Base-by-base conservation (phyloP, 2,797 vertebrate species). In the Fistularia commersonii region DNA sequence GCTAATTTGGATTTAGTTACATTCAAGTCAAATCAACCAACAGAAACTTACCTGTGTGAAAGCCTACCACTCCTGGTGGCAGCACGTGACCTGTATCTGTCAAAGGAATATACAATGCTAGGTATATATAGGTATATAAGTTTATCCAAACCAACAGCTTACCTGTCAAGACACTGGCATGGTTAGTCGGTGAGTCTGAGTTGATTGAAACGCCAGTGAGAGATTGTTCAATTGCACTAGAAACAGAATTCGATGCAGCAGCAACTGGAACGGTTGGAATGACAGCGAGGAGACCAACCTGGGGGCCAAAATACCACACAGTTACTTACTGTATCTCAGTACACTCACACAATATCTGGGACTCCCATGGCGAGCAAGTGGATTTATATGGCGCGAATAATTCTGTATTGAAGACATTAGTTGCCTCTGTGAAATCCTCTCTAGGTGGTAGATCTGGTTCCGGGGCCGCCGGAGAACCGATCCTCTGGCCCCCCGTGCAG, bases 251-350 rank as follows among this genome's bases (percentile, higher is more conserved):
- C 32, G 93, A 77, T 3, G 11, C 32, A 14, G 84, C 54, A 33
- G 87, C 71, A 6, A 93, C 74, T 7, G 94, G 90, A 74, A 84
- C 8, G 0, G 78, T 82, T 35, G 86, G 65, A 54, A 66, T 87
- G 48, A 98, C 93, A 36, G 95, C 94, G 47, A 95, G 96, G 1
- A 98, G 88, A 72, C 93, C 93, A 65, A 97, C 94, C 96, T 98
- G 83, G 59, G 1, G n/a, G 67, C 13, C 48, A 47, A 60, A 44
- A 14, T 8, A 41, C 11, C 39, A 8, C 39, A 8, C 11, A 1
- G 10, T 14, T 34, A 11, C 23, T 12, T 0, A 48, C 11, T 11
- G 48, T 0, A 38, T 40, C 6, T 64, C 9, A 53, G 36, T 46
- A 23, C 32, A 59, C 44, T 11, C 32, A 33, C 6, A 33, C 3